Conservation (phyloP, 2,113 vertebrate species). For the Globicephala melas region DNA sequence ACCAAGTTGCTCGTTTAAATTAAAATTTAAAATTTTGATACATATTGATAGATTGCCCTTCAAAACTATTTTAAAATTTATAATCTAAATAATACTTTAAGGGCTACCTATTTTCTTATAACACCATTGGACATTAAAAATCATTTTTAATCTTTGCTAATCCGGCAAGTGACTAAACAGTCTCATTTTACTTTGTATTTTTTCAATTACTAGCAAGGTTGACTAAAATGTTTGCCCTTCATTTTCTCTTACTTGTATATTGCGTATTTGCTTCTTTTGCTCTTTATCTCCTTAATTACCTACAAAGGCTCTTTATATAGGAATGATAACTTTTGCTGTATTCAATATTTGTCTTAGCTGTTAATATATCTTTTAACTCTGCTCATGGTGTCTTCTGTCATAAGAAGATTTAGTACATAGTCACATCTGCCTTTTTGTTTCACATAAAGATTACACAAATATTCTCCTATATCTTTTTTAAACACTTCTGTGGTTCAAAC, state of each 20-base stretch:
- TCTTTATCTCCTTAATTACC: background rate
- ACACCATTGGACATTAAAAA: background rate
- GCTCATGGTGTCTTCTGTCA: background rate
- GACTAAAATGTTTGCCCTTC: background rate
- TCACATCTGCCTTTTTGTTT: background rate
- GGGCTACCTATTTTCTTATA: background rate
- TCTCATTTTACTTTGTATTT: background rate
- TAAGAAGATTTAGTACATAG: background rate
- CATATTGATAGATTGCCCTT: background rate
- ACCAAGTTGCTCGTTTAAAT: background rate
- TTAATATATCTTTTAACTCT: background rate
- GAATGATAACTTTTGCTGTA: background rate
- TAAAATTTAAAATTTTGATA: background rate
- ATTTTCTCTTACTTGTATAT: background rate
- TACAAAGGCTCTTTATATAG: background rate
- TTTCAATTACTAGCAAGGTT: background rate
- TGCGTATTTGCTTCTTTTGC: background rate
- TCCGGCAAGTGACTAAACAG: background rate
- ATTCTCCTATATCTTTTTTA: too few relatives aligned
- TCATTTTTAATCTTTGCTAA: background rate
- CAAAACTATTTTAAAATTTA: slow-evolving; percentile 23
- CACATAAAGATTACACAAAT: background rate
- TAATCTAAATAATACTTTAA: background rate
- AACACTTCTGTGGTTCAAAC: too few relatives aligned
- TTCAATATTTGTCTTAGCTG: background rate